Base-by-base conservation (phyloP, 2,113 vertebrate genomes). In the Glareola pratincola region DNA sequence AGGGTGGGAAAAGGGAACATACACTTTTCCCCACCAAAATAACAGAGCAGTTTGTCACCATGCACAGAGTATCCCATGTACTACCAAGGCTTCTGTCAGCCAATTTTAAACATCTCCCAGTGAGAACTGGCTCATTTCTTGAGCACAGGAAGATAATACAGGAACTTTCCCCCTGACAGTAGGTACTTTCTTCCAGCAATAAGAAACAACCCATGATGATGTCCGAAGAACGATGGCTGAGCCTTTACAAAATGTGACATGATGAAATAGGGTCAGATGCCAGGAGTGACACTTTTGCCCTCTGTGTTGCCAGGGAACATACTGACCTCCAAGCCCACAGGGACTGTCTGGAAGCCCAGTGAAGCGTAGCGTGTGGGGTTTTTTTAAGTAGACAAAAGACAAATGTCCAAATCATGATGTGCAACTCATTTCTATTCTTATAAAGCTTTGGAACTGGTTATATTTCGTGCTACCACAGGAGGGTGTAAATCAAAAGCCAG, bases 401-500 rank as follows among this genome's bases (percentile, higher is more conserved):
- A 82, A 62, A 51, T 26, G 12, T 36, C 16, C 34, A 63, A 78
- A 63, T 59, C 32, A 41, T 20, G 30, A 43, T 41, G 43, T 78
- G 27, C 24, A 84, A 29, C 7, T 88, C 10, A 16, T 67, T 51
- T 32, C 12, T 39, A 26, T 23, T 71, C 30, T 71, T 43, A 39
- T 11, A 51, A 85, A 88, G 66, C n/a, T 16, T 66, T 27, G 50
- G 12, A 80, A 30, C 3, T 2, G 0, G 16, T 51, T 59, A 2
- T 47, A 36, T 47, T 86, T 84, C 43, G 5, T 64, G 23, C n/a
- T 56, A 26, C 45, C 39, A 78, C 39, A 54, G 64, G 39, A 91
- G 37, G 14, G 51, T 72, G 50, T 36, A 67, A 83, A 85, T 76
- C 21, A 79, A 94, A 95, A 85, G 12, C 48, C 53, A 64, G 69